phyloP scores from a whole-genome alignment of 2,797 vertebrate species.

The Lophotriccus pileatus region DNA sequence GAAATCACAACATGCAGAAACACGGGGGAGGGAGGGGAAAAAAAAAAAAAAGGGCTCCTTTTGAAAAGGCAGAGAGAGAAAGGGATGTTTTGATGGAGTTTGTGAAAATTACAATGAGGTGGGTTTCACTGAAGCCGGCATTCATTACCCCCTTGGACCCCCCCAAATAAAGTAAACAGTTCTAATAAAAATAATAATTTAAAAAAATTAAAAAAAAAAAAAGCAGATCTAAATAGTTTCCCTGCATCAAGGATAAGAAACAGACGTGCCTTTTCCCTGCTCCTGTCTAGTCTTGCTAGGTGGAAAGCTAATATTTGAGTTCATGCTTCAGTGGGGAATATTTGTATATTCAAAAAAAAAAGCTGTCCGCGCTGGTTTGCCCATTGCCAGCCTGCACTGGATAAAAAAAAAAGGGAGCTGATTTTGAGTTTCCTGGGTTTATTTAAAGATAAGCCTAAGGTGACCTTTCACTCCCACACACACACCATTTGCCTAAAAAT shows the following conservation, averaged over 20 bases:
- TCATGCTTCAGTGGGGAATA: constrained; percentile 71
- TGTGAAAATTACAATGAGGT: constrained; percentile 44
- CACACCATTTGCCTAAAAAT: background rate
- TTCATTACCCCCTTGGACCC: constrained; percentile 11
- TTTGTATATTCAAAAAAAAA: constrained; percentile 61
- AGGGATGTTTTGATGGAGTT: constrained; percentile 49
- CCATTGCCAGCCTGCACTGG: background rate
- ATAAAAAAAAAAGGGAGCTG: background rate
- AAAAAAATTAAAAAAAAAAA: too few species aligned
- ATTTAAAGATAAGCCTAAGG: constrained; percentile 42
- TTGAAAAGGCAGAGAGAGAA: constrained; percentile 7
- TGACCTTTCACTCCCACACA: constrained; percentile 60
- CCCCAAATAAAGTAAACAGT: constrained; percentile 42
- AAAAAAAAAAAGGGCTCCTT: background rate
- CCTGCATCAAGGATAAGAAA: constrained; percentile 73
- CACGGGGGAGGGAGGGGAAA: constrained; percentile 10
- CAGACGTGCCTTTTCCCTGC: constrained; percentile 71
- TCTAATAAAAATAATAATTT: background rate
- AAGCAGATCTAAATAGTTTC: constrained; percentile 68
- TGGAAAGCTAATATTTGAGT: constrained; percentile 80
- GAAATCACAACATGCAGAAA: constrained; percentile 90
- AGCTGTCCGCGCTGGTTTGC: background rate
- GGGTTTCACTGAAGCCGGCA: constrained; percentile 18
- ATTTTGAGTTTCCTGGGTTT: constrained; percentile 44
- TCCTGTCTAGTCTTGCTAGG: constrained; percentile 68